phyloP scores from a whole-genome alignment of 2,888 invertebrate genomes.

The Dynastes grantii region DNA sequence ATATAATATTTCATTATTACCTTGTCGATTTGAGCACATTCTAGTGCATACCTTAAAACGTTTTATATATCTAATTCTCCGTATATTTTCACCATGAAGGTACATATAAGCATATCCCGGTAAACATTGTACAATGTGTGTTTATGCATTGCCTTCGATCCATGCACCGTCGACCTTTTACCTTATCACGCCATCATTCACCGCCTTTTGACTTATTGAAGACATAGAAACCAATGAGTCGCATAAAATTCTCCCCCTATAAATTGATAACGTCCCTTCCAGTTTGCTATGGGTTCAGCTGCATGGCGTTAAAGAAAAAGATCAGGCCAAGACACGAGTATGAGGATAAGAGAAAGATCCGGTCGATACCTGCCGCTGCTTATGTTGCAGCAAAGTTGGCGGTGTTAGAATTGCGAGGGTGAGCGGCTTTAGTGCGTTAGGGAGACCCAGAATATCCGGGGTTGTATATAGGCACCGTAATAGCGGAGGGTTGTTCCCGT shows the following conservation, averaged over 20 bases:
- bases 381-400: slow-evolving; percentile 8
- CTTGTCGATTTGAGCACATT: too few species aligned
- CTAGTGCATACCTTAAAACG: too few species aligned
- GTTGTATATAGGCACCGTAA: slow-evolving; percentile 45
- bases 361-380: slow-evolving; percentile 50
- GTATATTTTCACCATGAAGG: too few species aligned
- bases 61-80: too few species aligned
- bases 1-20: too few species aligned
- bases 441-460: slow-evolving; percentile 51
- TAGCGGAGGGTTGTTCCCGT: slow-evolving; percentile 26
- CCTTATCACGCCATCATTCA: slow-evolving; percentile 49
- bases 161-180: slow-evolving; percentile 35
- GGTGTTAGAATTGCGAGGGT: slow-evolving; percentile 40
- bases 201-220: slow-evolving; percentile 56
- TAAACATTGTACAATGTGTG: background rate
- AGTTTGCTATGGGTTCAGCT: slow-evolving; percentile 50
- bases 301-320: slow-evolving; percentile 18
- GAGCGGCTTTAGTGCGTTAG: slow-evolving; percentile 53
- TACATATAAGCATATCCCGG: background rate
- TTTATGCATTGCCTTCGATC: slow-evolving; percentile 4
- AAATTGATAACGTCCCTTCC: slow-evolving; percentile 57
- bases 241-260: slow-evolving; percentile 56
- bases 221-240: slow-evolving; percentile 56
- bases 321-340: slow-evolving; percentile 29
- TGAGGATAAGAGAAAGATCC: slow-evolving; percentile 40